A percentile compares a stretch with the other conserved stretches of the same genome.
Evolutionary conservation across 2,888 invertebrate genomes (phyloP).

Genomic region (Pediacus dermestoides): DNA sequence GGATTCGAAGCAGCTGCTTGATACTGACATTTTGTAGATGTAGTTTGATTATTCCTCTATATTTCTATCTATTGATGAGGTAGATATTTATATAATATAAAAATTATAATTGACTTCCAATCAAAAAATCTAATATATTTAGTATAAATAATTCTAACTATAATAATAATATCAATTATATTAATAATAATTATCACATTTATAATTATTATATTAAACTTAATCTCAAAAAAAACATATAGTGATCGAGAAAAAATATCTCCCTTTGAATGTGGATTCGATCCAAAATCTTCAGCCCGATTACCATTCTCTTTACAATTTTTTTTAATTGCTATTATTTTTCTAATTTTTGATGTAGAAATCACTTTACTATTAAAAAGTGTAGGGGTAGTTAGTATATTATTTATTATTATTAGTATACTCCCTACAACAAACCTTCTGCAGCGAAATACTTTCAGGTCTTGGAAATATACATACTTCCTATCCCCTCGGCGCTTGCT

Average conservation of each 20-base stretch:
- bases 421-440: no score
- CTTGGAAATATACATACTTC: no score
- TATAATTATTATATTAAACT: constrained; percentile 51
- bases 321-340: constrained; percentile 65
- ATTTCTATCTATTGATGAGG: constrained; percentile 69
- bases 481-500: no score
- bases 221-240: constrained; percentile 58
- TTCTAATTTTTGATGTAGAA: constrained; percentile 72
- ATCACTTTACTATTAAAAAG: no score
- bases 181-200: constrained; percentile 42
- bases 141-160: constrained; percentile 58
- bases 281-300: constrained; percentile 52
- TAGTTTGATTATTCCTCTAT: constrained; percentile 61
- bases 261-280: constrained; percentile 64
- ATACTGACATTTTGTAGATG: constrained; percentile 69
- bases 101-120: constrained; percentile 70
- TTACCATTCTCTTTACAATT: constrained; percentile 61
- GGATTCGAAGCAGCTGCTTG: constrained; percentile 65
- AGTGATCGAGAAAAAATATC: constrained; percentile 61
- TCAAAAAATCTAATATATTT: constrained; percentile 61
- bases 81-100: constrained; percentile 66
- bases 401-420: no score
- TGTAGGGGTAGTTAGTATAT: no score
- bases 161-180: constrained; percentile 44
- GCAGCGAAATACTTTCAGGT: no score